Evolutionary conservation across 2,113 vertebrate species (phyloP).

Genomic region (Pelecanus crispus): DNA sequence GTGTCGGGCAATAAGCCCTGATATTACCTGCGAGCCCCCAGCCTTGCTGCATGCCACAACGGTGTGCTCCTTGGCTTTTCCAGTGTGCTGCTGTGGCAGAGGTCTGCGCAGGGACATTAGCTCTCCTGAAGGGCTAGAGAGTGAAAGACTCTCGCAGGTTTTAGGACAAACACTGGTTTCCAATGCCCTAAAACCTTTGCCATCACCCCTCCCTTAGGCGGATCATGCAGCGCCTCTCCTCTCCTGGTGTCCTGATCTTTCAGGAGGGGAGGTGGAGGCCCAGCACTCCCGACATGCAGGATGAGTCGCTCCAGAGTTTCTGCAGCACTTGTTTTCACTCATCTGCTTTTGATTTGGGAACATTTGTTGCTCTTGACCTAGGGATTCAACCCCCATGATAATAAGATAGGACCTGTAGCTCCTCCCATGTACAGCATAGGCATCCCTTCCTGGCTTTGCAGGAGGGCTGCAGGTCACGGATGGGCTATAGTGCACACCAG

Average conservation of each 20-base stretch:
- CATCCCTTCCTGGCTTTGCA: background rate
- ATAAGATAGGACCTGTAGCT: background rate
- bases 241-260: background rate
- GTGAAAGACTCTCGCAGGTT: background rate
- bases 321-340: background rate
- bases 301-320: background rate
- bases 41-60: background rate
- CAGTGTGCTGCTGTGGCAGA: background rate
- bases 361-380: background rate
- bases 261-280: background rate
- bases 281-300: background rate
- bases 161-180: background rate
- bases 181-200: background rate
- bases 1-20: background rate
- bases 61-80: background rate
- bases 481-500: background rate
- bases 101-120: background rate
- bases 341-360: background rate
- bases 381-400: background rate
- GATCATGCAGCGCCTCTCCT: background rate
- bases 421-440: fast-evolving
- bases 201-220: background rate
- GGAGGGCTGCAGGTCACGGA: background rate
- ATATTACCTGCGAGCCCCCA: background rate
- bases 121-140: background rate